Percentiles rank a stretch among this genome's conserved stretches.
These are phyloP conservation scores for Leucosticte australis DNA, from an alignment of 2,113 vertebrate genomes.

Conservation along the genomic window DNA sequence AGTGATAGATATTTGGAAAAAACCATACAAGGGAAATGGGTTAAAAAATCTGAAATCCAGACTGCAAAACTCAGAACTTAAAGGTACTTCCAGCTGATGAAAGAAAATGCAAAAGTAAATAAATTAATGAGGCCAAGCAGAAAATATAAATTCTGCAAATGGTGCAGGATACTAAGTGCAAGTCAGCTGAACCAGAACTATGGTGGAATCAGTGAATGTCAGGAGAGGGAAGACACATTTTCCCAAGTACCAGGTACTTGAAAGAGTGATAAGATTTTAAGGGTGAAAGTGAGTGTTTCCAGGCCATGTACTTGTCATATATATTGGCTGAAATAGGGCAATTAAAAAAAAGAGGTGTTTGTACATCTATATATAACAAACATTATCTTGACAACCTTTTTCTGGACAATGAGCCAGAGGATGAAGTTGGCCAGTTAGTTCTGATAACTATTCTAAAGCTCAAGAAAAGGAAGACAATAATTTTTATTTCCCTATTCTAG, in stretches of 20 bases:
- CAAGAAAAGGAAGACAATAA: neutral
- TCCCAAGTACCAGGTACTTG: neutral
- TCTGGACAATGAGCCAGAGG: neutral
- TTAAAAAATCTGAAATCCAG: neutral
- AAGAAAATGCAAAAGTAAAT: neutral
- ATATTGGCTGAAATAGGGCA: neutral
- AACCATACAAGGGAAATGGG: neutral
- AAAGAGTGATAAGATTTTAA: conserved; percentile 26
- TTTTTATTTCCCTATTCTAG: neutral
- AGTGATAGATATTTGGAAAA: neutral
- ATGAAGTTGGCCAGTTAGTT: neutral
- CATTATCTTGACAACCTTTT: neutral
- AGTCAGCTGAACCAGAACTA: neutral
- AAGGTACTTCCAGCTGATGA: neutral
- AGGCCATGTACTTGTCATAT: neutral
- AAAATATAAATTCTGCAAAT: neutral
- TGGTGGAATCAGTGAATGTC: neutral
- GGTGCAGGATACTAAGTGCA: neutral
- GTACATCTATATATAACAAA: neutral
- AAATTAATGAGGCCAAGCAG: neutral
- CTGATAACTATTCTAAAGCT: neutral
- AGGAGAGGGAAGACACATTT: neutral
- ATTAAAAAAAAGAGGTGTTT: neutral
- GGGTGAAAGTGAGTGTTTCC: conserved; percentile 16
- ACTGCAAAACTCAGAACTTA: neutral